Conservation (phyloP, 92 coral and sea anemone genomes). For the Meandrina meandrites region DNA sequence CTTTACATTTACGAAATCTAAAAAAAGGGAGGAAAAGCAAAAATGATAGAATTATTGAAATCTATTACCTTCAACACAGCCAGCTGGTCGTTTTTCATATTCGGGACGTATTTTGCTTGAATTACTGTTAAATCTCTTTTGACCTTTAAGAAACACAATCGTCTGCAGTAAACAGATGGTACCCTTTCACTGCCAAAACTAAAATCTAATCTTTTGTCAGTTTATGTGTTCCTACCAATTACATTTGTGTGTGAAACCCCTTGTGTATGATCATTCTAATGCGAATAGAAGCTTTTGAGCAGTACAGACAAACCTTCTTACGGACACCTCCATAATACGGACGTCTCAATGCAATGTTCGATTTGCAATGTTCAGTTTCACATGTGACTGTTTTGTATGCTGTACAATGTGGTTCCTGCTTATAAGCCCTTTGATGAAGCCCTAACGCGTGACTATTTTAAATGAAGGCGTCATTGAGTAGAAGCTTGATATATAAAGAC, state of each 20-base stretch:
- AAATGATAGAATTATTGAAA: neutral
- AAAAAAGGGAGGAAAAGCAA: neutral
- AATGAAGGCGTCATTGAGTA: no score
- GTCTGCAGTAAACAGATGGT: no score
- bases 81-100: constrained; percentile 16
- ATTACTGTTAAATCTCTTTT: constrained; percentile 27
- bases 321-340: no score
- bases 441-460: no score
- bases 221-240: neutral
- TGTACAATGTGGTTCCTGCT: no score
- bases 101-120: constrained; percentile 32
- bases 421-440: no score
- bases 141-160: constrained; percentile 1
- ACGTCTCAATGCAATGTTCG: no score
- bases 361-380: no score
- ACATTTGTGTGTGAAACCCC: neutral
- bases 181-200: neutral
- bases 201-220: no score
- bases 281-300: neutral
- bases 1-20: neutral
- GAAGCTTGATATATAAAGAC: no score
- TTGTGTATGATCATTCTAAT: neutral
- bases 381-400: no score
- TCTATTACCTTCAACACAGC: constrained; percentile 17
- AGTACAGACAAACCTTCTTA: no score